These are phyloP conservation scores for Urocitellus parryii DNA, from an alignment of 2,113 vertebrate genomes.

Conservation along the genomic window DNA sequence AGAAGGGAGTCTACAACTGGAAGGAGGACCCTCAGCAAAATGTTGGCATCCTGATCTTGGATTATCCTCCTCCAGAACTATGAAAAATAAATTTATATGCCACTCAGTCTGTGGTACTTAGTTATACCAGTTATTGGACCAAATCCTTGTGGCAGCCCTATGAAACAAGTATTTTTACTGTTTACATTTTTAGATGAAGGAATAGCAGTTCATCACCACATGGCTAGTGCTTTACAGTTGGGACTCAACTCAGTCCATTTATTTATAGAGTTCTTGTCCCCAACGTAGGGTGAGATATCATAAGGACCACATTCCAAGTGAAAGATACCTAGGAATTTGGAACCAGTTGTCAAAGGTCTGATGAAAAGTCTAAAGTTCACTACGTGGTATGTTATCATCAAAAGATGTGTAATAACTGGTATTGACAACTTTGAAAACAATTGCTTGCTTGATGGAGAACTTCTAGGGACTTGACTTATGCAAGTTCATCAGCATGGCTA, in stretches of 20 bases:
- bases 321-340: neutral
- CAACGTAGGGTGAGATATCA: neutral
- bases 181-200: neutral
- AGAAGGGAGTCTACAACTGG: neutral
- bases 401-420: neutral
- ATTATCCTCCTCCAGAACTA: neutral
- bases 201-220: neutral
- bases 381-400: neutral
- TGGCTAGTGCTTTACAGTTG: neutral
- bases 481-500: neutral
- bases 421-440: neutral
- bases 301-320: neutral
- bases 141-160: neutral
- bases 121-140: neutral
- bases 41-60: neutral
- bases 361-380: neutral
- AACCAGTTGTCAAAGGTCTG: neutral
- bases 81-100: neutral
- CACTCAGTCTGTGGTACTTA: neutral
- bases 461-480: neutral
- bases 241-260: neutral
- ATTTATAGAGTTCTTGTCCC: no score
- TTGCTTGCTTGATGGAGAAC: neutral
- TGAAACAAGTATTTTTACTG: neutral
- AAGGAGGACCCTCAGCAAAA: neutral